phyloP scores from a whole-genome alignment of 2,113 vertebrate species.

The Cyphomyrus discorhynchus region DNA sequence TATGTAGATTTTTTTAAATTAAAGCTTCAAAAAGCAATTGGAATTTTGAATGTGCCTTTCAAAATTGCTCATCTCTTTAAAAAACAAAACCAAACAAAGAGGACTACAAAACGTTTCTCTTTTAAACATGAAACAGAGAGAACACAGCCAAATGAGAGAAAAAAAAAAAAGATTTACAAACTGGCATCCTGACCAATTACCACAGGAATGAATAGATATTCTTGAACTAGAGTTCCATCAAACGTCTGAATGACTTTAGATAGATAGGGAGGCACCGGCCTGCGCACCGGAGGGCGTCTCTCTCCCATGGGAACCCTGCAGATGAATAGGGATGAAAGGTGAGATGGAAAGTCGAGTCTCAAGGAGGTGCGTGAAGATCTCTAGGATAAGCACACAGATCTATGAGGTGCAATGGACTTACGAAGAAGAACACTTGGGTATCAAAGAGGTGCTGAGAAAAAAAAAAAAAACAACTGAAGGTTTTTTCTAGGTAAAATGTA shows the following conservation, averaged over 20 bases:
- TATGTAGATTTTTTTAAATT: slow-evolving; percentile 14
- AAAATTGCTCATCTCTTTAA: slow-evolving; percentile 4
- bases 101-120: background rate
- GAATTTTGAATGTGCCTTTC: slow-evolving; percentile 9
- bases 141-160: background rate
- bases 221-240: background rate
- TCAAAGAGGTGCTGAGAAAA: background rate
- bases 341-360: background rate
- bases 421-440: background rate
- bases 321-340: slow-evolving; percentile 5
- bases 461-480: background rate
- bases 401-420: background rate
- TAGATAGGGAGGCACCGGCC: background rate
- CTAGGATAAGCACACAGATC: background rate
- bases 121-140: background rate
- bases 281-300: background rate
- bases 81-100: background rate
- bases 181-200: background rate
- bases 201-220: background rate
- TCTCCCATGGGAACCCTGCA: background rate
- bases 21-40: slow-evolving; percentile 13
- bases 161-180: slow-evolving; percentile 11
- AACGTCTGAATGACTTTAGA: slow-evolving; percentile 5
- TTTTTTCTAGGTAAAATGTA: background rate
- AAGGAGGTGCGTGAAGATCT: background rate